Evolutionary conservation across 2,113 vertebrate species (phyloP).

Genomic region (Siniperca knerii): DNA sequence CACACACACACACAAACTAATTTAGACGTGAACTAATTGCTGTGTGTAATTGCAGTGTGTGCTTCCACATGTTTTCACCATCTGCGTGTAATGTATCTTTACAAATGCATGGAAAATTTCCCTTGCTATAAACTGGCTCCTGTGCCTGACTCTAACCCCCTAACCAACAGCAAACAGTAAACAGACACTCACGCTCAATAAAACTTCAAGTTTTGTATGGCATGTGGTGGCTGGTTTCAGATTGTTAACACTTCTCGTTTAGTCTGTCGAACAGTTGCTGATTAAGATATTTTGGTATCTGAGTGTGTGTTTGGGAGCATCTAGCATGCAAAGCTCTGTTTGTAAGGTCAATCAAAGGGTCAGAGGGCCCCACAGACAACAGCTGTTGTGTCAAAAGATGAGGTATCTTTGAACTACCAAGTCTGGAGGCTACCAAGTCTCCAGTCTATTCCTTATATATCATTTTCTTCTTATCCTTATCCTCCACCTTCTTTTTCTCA

Average conservation of each 20-base stretch:
- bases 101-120: conserved; percentile 36
- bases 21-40: conserved; percentile 58
- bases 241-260: neutral
- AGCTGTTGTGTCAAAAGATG: conserved; percentile 6
- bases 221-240: conserved; percentile 19
- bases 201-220: conserved; percentile 18
- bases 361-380: neutral
- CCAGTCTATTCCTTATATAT: neutral
- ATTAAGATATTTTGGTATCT: neutral
- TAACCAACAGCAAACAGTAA: conserved; percentile 8
- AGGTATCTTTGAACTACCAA: neutral
- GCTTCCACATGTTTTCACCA: conserved; percentile 54
- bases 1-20: neutral
- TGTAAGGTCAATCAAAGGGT: conserved; percentile 10
- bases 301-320: neutral
- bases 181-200: conserved; percentile 28
- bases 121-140: neutral
- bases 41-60: conserved; percentile 33
- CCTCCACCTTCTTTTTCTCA: neutral
- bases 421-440: neutral
- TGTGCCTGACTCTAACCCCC: neutral
- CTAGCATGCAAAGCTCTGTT: neutral
- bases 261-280: conserved; percentile 5
- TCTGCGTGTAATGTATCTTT: conserved; percentile 37
- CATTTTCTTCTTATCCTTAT: neutral